phyloP scores from a whole-genome alignment of 2,797 vertebrate genomes.

The Chiroxiphia lanceolata region DNA sequence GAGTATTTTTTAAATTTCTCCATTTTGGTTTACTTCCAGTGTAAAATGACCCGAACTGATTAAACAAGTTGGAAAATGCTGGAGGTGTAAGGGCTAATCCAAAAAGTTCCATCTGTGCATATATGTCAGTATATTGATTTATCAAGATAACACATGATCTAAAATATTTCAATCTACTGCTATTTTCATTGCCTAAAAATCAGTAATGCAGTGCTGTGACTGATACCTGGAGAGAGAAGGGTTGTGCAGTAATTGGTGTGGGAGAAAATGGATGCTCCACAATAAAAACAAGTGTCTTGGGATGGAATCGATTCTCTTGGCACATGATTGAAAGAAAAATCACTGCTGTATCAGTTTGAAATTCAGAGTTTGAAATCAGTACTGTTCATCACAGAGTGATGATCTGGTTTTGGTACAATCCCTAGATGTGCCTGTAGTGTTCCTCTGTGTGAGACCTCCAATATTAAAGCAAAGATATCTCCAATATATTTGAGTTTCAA shows the following conservation, averaged over 20 bases:
- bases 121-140: neutral
- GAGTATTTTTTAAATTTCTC: neutral
- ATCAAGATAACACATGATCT: neutral
- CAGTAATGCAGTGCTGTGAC: neutral
- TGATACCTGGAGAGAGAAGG: neutral
- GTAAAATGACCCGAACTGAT: neutral
- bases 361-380: neutral
- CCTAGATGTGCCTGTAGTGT: neutral
- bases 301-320: neutral
- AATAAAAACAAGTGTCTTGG: neutral
- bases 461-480: neutral
- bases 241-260: neutral
- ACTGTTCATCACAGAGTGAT: neutral
- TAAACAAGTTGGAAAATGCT: neutral
- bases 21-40: neutral
- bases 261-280: neutral
- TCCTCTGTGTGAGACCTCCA: neutral
- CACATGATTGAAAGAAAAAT: rapidly evolving
- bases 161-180: neutral
- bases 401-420: neutral
- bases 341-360: neutral
- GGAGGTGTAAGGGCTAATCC: neutral
- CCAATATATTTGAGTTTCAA: neutral
- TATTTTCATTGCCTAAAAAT: neutral
- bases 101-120: neutral